phyloP scores from a whole-genome alignment of 2,888 invertebrate species.

The Drosophila quinaria region DNA sequence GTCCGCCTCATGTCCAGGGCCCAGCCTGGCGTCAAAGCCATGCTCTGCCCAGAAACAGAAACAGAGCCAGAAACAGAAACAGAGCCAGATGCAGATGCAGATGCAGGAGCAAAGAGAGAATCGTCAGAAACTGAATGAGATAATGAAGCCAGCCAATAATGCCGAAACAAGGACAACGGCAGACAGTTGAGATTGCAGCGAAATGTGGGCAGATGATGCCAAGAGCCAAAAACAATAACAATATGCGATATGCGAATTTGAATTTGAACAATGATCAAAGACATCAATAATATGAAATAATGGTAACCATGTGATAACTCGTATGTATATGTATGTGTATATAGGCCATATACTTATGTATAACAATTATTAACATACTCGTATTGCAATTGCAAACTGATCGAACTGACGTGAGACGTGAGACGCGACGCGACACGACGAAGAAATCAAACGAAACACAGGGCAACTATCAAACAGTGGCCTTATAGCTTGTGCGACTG shows the following conservation, averaged over 20 bases:
- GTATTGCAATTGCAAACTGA: conserved; percentile 50
- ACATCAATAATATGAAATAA: conserved; percentile 34
- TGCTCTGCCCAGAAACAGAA: conserved; percentile 29
- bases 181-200: conserved; percentile 74
- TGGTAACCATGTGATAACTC: conserved; percentile 71
- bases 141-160: conserved; percentile 29
- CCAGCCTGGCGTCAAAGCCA: conserved; percentile 25
- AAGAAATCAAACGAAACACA: conserved; percentile 40
- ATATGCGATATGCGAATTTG: conserved; percentile 49
- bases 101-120: conserved; percentile 43
- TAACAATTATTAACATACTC: conserved; percentile 65
- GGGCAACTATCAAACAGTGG: conserved; percentile 67
- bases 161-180: conserved; percentile 21
- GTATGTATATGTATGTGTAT: conserved; percentile 76
- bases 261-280: conserved; percentile 47
- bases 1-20: conserved; percentile 45
- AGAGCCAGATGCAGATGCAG: conserved; percentile 34
- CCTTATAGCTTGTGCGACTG: conserved; percentile 81
- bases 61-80: conserved; percentile 26
- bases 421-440: conserved; percentile 28
- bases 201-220: conserved; percentile 53
- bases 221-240: conserved; percentile 40
- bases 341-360: conserved; percentile 71
- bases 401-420: conserved; percentile 50
- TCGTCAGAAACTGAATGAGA: conserved; percentile 37